phyloP scores from a whole-genome alignment of 2,888 invertebrate genomes.

The Zonitis immaculata region DNA sequence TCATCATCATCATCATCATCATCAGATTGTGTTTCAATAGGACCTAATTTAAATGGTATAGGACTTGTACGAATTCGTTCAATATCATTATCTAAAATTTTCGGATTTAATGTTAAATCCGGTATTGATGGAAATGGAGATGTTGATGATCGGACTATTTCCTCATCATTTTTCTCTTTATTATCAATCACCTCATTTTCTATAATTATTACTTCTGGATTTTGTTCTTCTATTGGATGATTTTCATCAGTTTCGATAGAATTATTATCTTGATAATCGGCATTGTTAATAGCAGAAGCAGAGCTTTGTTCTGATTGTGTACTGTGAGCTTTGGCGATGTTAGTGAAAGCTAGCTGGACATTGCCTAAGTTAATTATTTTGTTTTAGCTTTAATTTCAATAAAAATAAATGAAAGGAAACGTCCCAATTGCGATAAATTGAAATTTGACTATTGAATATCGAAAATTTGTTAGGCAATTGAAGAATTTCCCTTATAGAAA shows the following conservation, averaged over 20 bases:
- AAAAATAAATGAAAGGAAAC: no score
- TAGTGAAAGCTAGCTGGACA: conserved; percentile 36
- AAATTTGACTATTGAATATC: no score
- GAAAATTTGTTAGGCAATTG: no score
- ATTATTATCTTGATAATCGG: neutral
- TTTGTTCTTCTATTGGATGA: conserved; percentile 24
- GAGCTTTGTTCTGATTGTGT: conserved; percentile 21
- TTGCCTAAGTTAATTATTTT: conserved; percentile 29
- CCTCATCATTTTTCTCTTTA: conserved; percentile 20
- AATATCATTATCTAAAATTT: conserved; percentile 39
- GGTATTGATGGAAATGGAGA: conserved; percentile 43
- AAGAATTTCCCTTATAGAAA: no score
- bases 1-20: conserved; percentile 2
- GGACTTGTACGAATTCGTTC: conserved; percentile 37
- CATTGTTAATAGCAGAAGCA: conserved; percentile 28
- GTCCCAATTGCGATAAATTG: no score
- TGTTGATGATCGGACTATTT: conserved; percentile 25
- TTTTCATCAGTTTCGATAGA: neutral
- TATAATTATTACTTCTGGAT: neutral
- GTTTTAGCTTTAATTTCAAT: no score
- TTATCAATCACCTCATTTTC: neutral
- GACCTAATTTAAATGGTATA: conserved; percentile 25
- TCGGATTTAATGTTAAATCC: conserved; percentile 38
- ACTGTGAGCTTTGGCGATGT: conserved; percentile 26
- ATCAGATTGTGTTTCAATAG: conserved; percentile 9